Conservation (phyloP, 2,888 invertebrate genomes). For the Bursaphelenchus okinawaensis region DNA sequence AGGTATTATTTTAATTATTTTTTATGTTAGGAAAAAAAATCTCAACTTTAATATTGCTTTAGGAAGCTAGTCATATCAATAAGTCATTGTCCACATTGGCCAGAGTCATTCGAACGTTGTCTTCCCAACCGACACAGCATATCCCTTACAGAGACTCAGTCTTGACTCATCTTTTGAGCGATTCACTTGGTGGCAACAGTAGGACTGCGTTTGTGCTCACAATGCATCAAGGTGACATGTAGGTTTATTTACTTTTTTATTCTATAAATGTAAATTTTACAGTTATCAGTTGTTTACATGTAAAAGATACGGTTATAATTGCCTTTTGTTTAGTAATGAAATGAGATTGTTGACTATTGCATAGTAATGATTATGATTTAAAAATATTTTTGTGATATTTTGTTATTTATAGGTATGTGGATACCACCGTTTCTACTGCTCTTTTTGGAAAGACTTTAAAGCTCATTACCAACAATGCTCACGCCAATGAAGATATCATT, state of each 20-base stretch:
- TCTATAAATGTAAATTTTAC: no score
- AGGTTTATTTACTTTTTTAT: constrained; percentile 25
- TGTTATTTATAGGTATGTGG: background rate
- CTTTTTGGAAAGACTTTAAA: constrained; percentile 60
- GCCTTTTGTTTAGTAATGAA: no score
- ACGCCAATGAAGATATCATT: constrained; percentile 59
- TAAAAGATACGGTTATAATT: no score
- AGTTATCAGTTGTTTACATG: no score
- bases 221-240: constrained; percentile 59
- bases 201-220: constrained; percentile 60
- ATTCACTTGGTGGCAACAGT: constrained; percentile 61
- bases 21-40: background rate
- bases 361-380: background rate
- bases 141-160: constrained; percentile 61
- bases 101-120: constrained; percentile 59
- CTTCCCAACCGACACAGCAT: constrained; percentile 58
- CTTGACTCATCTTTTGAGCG: constrained; percentile 60
- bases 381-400: background rate
- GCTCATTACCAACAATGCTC: constrained; percentile 60
- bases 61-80: constrained; percentile 61
- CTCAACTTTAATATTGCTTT: constrained; percentile 17
- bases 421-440: background rate
- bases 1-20: background rate
- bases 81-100: constrained; percentile 59
- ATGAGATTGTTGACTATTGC: no score